phyloP scores from a whole-genome alignment of 2,888 invertebrate species.

The Idaea straminata region DNA sequence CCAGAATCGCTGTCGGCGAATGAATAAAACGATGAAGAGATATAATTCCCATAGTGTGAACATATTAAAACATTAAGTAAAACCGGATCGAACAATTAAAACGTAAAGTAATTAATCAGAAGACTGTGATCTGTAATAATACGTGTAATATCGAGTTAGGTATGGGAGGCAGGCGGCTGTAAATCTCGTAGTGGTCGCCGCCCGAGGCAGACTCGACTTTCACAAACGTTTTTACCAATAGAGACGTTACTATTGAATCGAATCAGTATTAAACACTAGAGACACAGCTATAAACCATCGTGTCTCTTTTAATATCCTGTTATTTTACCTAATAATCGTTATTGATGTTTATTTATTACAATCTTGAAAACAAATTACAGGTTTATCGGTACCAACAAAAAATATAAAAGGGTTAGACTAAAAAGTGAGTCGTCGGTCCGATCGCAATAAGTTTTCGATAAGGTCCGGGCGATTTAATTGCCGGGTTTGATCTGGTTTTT shows the following conservation, averaged over 20 bases:
- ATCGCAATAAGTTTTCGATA: constrained; percentile 80
- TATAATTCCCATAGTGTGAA: constrained; percentile 62
- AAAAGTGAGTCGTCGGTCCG: constrained; percentile 75
- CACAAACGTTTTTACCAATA: constrained; percentile 73
- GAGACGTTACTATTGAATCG: constrained; percentile 72
- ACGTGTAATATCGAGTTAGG: constrained; percentile 68
- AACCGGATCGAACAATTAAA: constrained; percentile 68
- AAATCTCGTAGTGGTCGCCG: constrained; percentile 64
- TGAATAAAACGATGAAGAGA: constrained; percentile 60
- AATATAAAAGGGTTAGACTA: constrained; percentile 76
- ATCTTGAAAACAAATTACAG: constrained; percentile 76
- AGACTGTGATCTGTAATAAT: constrained; percentile 70
- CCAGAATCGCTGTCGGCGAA: constrained; percentile 46
- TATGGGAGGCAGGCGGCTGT: constrained; percentile 63
- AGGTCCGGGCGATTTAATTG: constrained; percentile 79
- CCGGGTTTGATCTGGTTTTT: constrained; percentile 79
- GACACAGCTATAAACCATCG: constrained; percentile 67
- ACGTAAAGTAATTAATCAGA: constrained; percentile 70
- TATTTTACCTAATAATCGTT: constrained; percentile 79
- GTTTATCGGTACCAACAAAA: constrained; percentile 73
- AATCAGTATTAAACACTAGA: constrained; percentile 57
- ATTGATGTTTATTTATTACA: constrained; percentile 80
- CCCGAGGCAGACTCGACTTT: constrained; percentile 67
- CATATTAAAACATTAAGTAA: constrained; percentile 61
- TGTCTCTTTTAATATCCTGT: constrained; percentile 73